These are phyloP conservation scores for Cliona cf. orientalis DNA, from an alignment of 37 sponge, comb jelly and placozoan species.

Conservation along the genomic window DNA sequence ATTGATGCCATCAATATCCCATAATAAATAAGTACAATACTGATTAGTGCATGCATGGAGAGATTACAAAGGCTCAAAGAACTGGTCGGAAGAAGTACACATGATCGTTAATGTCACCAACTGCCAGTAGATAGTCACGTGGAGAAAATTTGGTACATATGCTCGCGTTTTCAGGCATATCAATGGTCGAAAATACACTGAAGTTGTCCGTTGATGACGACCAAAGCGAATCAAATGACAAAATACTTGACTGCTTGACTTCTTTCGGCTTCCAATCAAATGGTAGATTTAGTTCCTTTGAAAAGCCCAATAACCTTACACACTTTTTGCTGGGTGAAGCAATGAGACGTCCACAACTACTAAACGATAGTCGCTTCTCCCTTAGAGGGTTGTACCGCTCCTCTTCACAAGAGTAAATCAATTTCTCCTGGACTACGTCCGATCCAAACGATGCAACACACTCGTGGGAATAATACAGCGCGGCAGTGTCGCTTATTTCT, in stretches of 20 bases:
- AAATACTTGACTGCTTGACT: neutral
- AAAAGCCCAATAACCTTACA: constrained; percentile 22
- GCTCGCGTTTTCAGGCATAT: neutral
- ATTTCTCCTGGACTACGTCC: constrained; percentile 15
- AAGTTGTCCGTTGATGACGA: neutral
- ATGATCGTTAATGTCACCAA: constrained; percentile 24
- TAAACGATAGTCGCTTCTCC: constrained; percentile 24
- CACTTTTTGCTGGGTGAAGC: constrained; percentile 28
- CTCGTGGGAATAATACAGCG: no score
- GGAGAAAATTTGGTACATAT: constrained; percentile 39
- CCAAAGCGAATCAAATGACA: neutral
- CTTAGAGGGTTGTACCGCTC: constrained; percentile 5
- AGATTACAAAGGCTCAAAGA: neutral
- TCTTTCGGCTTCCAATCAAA: neutral
- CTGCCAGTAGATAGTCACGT: constrained; percentile 24
- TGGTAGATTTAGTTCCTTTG: neutral
- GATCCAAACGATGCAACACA: constrained; percentile 25
- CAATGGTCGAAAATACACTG: neutral
- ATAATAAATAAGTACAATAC: neutral
- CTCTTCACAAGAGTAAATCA: constrained; percentile 30
- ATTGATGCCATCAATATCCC: no score
- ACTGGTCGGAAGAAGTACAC: constrained; percentile 25
- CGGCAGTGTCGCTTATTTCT: neutral
- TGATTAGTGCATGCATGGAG: no score
- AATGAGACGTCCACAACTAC: constrained; percentile 40